These are phyloP conservation scores for Lophotriccus pileatus DNA, from an alignment of 2,797 vertebrate genomes.

Conservation along the genomic window DNA sequence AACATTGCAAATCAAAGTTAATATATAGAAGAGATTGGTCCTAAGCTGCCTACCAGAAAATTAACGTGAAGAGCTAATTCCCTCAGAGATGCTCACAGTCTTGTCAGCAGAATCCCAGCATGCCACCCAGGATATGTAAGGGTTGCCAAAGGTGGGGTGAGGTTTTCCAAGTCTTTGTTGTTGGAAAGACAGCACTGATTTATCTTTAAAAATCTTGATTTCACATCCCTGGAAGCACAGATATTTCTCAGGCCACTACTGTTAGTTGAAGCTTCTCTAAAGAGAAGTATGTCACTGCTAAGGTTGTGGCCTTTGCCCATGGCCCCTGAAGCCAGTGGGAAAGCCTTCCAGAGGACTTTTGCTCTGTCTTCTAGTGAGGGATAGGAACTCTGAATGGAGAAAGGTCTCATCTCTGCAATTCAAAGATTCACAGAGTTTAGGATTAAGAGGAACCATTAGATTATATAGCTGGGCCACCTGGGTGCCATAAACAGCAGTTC, in stretches of 20 bases:
- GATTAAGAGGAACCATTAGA: neutral
- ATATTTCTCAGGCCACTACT: neutral
- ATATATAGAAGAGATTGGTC: neutral
- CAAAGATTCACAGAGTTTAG: neutral
- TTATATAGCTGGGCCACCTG: too few species aligned
- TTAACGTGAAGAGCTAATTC: conserved; percentile 4
- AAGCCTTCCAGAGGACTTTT: neutral
- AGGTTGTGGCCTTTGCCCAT: neutral
- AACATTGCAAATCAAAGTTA: neutral
- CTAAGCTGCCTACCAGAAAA: neutral
- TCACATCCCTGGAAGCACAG: neutral
- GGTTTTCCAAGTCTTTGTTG: neutral
- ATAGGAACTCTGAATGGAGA: neutral
- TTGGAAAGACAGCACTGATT: neutral
- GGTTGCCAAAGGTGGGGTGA: neutral
- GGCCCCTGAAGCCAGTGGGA: neutral
- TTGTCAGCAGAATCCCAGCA: neutral
- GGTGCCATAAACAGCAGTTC: accelerated
- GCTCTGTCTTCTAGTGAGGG: neutral
- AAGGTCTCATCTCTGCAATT: neutral
- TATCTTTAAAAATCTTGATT: neutral
- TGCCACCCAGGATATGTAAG: neutral
- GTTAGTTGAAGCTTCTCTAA: neutral
- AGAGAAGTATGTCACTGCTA: neutral
- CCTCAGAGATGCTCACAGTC: neutral